phyloP scores from a whole-genome alignment of 2,888 invertebrate genomes.

The Apocheima hispidaria region DNA sequence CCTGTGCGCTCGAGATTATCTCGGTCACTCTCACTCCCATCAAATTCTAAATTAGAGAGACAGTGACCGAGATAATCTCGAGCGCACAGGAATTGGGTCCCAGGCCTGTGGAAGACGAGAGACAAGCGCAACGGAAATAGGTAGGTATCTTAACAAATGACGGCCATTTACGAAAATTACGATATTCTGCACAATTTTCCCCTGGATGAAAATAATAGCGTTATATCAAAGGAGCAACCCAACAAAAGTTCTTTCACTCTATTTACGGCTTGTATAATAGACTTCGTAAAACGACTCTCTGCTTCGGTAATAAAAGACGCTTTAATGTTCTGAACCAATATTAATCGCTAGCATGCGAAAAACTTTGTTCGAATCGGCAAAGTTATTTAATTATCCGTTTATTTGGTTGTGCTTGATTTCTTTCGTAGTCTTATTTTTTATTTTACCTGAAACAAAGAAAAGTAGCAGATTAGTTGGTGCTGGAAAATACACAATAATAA shows the following conservation, averaged over 20 bases:
- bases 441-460: slow-evolving; percentile 9
- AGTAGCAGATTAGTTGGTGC: too few relatives aligned
- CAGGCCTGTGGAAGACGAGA: too few relatives aligned
- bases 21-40: too few relatives aligned
- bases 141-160: slow-evolving; percentile 3
- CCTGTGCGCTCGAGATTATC: too few relatives aligned
- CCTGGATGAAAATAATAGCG: too few relatives aligned
- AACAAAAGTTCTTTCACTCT: slow-evolving; percentile 42
- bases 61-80: too few relatives aligned
- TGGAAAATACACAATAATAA: neutral
- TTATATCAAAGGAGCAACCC: neutral
- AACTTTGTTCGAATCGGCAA: slow-evolving; percentile 9
- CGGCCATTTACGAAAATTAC: slow-evolving; percentile 5
- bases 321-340: slow-evolving; percentile 41
- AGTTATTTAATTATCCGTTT: slow-evolving; percentile 1
- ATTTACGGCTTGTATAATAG: slow-evolving; percentile 55
- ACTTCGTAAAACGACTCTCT: slow-evolving; percentile 48
- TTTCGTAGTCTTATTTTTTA: neutral
- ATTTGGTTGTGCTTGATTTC: too few relatives aligned
- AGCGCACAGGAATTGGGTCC: too few relatives aligned
- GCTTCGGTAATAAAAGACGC: slow-evolving; percentile 46
- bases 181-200: too few relatives aligned
- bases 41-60: too few relatives aligned
- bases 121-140: slow-evolving; percentile 11
- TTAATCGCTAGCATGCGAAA: too few relatives aligned